Evolutionary conservation across 1,140 invertebrate species (phyloP), one percentile per base, ranked within the genome.

Genomic region (Drosophila guanche): DNA sequence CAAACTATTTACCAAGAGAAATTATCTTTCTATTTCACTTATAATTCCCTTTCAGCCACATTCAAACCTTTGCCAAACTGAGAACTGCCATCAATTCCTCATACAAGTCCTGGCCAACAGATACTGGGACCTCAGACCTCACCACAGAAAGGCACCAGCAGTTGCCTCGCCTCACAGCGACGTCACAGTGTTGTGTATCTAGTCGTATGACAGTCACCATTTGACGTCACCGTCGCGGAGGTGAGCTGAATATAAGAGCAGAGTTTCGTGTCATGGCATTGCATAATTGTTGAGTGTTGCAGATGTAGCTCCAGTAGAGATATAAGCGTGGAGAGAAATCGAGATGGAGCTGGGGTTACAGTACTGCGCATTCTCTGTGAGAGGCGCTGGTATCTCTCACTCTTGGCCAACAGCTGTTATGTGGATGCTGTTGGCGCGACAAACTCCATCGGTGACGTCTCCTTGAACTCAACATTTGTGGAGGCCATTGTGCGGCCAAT

Each of bases 401-500:
- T 7, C 33, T 43, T 5, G 54, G 42, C 40, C 56, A 84, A 84
- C 80, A 85, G 81, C 80, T 85, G 80, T 37, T 37, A 12, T 37
- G 33, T 73, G 60, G 53, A 73, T 40, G 80, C 71, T 71, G 80
- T 61, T 73, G 74, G 69, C 59, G 58, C 63, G 50, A 65, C 33
- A 45, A 71, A 71, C 76, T 65, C 58, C 70, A 76, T 60, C 80
- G 50, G 77, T 86, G 83, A 86, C 83, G 83, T 86, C 84, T 81
- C 83, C 83, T 88, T 86, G 83, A 86, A 86, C 83, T 86, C 83
- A 86, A 86, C 83, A 86, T 88, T 86, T 69, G 66, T 70, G 70
- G 83, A 86, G 83, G 83, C 81, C 80, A 60, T 43, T 4, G 16
- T 10, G 16, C 16, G 8, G 29, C 29, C 33, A 12, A 4, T 37